Conservation (phyloP, 2,888 invertebrate genomes). For the Hirtodrosophila confusa region DNA sequence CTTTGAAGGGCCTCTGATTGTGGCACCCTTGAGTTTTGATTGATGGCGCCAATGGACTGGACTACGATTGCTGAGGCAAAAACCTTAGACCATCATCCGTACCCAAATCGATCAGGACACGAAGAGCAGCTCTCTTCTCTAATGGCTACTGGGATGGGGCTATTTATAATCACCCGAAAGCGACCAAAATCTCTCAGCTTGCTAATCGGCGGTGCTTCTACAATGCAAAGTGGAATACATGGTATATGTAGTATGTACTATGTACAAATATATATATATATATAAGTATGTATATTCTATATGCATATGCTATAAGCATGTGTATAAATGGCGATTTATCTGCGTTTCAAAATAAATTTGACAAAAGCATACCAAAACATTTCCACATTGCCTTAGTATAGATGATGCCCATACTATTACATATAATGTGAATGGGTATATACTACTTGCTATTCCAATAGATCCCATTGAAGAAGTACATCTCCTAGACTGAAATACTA, state of each 20-base stretch:
- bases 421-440: conserved; percentile 1
- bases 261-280: no score
- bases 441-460: no score
- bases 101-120: conserved; percentile 1
- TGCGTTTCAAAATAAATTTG: conserved; percentile 61
- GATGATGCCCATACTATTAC: not conserved
- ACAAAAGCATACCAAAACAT: conserved; percentile 46
- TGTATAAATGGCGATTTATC: conserved; percentile 35
- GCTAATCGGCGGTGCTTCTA: conserved; percentile 32
- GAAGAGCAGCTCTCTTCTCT: not conserved
- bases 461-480: no score
- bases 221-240: conserved; percentile 12
- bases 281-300: conserved; percentile 7
- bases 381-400: conserved; percentile 16
- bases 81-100: no score
- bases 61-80: no score
- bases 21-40: not conserved
- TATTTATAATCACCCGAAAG: conserved; percentile 50
- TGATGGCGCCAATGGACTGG: no score
- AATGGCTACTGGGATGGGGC: conserved; percentile 10
- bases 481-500: no score
- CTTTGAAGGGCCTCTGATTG: not conserved
- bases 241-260: conserved; percentile 1
- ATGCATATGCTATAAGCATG: conserved; percentile 11
- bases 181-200: conserved; percentile 23